Percentiles rank a stretch among this genome's conserved stretches.
Conservation (phyloP, 1,140 invertebrate genomes). For the Kradibia gibbosae region DNA sequence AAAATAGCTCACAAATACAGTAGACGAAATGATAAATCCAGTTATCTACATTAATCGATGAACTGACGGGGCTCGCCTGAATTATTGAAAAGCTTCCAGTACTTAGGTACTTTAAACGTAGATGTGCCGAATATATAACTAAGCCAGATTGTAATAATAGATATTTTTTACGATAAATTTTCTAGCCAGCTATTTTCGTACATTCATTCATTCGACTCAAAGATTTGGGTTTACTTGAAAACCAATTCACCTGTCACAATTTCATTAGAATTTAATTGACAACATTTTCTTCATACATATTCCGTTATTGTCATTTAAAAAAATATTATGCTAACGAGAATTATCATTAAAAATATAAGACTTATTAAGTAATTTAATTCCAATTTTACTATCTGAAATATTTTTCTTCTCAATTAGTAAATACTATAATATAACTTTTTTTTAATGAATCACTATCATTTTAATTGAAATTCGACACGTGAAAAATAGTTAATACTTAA, state of each 20-base stretch:
- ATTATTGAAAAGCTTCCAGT: slow-evolving; percentile 48
- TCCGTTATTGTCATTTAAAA: too few relatives aligned
- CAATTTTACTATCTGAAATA: too few relatives aligned
- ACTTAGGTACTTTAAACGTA: slow-evolving; percentile 6
- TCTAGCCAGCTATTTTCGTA: slow-evolving; percentile 21
- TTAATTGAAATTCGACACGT: too few relatives aligned
- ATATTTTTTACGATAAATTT: slow-evolving; percentile 30
- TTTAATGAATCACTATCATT: too few relatives aligned
- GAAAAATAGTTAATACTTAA: too few relatives aligned
- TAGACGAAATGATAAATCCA: slow-evolving; percentile 25
- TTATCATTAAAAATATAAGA: too few relatives aligned
- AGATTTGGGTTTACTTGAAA: neutral
- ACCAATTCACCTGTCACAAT: neutral
- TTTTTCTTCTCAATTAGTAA: too few relatives aligned
- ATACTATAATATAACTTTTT: too few relatives aligned
- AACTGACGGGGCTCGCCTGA: neutral
- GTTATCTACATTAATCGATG: slow-evolving; percentile 42
- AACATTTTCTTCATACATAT: too few relatives aligned
- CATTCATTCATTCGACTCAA: neutral
- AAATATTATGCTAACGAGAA: too few relatives aligned
- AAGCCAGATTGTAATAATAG: neutral
- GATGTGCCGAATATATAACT: neutral
- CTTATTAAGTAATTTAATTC: too few relatives aligned
- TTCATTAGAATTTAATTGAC: too few relatives aligned
- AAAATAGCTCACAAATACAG: slow-evolving; percentile 26